Evolutionary conservation across 2,113 vertebrate species (phyloP).

Genomic region (Phylloscopus trochilus): DNA sequence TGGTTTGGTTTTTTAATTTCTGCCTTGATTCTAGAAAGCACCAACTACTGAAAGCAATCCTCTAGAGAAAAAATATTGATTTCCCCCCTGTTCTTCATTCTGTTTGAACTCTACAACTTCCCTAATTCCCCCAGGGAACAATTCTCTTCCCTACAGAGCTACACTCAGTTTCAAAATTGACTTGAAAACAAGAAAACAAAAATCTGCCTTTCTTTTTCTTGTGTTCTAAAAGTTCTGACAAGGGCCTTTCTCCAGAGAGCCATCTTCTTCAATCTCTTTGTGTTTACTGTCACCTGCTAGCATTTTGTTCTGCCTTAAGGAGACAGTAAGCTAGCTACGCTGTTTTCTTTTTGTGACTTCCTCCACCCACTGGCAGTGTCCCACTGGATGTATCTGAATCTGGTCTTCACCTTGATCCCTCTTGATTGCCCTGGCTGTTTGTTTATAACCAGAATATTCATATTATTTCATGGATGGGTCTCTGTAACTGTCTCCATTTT

Average conservation of each 20-base stretch:
- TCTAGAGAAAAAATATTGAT: constrained; percentile 19
- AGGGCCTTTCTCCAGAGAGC: constrained; percentile 65
- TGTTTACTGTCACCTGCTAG: constrained; percentile 65
- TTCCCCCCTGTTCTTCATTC: constrained; percentile 24
- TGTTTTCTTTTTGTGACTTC: not conserved
- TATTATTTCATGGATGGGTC: not conserved
- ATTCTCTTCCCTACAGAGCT: constrained; percentile 56
- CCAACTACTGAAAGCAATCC: not conserved
- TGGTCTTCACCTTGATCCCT: not conserved
- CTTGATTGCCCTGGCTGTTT: not conserved
- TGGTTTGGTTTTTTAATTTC: not conserved
- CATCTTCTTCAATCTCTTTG: constrained; percentile 59
- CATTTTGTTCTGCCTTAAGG: constrained; percentile 51
- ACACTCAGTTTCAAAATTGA: constrained; percentile 60
- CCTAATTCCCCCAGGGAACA: constrained; percentile 50
- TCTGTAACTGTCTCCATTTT: not conserved
- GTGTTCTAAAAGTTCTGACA: constrained; percentile 66
- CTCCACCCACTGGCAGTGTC: not conserved
- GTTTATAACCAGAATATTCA: not conserved
- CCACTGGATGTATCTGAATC: not conserved
- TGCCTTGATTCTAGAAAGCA: constrained; percentile 20
- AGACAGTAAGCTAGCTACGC: not conserved
- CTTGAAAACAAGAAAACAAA: constrained; percentile 66
- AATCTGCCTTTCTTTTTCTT: constrained; percentile 59
- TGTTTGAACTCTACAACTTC: constrained; percentile 54